Conservation (phyloP, 2,888 invertebrate species). For the Pedicia rivosa region DNA sequence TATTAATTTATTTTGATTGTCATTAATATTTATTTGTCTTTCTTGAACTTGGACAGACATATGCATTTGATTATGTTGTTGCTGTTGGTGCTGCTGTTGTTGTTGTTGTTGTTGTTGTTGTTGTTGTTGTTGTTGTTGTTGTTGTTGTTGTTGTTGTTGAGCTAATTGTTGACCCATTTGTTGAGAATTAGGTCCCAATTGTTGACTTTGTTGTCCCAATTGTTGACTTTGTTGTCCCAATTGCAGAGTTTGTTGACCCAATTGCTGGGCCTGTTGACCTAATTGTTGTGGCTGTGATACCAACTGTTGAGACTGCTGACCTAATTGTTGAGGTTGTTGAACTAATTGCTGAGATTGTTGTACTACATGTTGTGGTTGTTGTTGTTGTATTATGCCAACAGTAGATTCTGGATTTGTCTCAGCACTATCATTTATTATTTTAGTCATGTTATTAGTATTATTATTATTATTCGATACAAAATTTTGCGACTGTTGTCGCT, state of each 20-base stretch:
- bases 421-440: not conserved
- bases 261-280: no score
- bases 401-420: not conserved
- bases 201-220: not conserved
- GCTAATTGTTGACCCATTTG: conserved; percentile 6
- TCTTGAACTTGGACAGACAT: conserved; percentile 6
- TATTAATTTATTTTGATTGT: not conserved
- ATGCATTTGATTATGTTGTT: conserved; percentile 1
- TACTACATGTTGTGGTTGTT: not conserved
- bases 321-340: not conserved
- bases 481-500: no score
- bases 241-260: no score
- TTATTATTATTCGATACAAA: not conserved
- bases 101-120: conserved; percentile 1
- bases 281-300: no score
- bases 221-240: not conserved
- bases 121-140: conserved; percentile 3
- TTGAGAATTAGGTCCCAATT: conserved; percentile 1
- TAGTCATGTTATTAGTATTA: not conserved
- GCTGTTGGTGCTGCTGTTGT: conserved; percentile 5
- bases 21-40: conserved; percentile 11
- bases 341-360: not conserved
- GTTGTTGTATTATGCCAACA: not conserved
- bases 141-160: conserved; percentile 7
- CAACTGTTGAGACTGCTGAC: no score